Evolutionary conservation across 2,888 invertebrate species (phyloP).

Genomic region (Tetrapedia diversipes): DNA sequence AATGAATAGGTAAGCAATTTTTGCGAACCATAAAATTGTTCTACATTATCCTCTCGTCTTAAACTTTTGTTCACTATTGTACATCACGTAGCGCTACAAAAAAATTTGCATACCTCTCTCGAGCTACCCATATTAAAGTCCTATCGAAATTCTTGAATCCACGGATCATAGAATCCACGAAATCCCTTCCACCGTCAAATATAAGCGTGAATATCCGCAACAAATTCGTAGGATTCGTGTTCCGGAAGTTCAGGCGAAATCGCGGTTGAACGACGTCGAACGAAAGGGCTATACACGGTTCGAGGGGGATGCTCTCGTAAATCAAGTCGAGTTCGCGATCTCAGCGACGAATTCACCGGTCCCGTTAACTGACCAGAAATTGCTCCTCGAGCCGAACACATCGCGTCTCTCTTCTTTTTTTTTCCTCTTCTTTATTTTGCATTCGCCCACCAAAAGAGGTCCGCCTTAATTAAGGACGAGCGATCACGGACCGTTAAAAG

Average conservation of each 20-base stretch:
- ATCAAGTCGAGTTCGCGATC: constrained; percentile 58
- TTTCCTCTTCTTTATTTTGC: constrained; percentile 44
- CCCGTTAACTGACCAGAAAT: constrained; percentile 65
- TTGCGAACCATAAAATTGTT: too few species aligned
- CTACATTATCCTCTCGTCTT: too few species aligned
- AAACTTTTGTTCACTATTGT: too few species aligned
- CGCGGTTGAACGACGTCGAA: neutral
- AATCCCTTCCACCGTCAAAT: neutral
- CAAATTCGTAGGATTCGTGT: neutral
- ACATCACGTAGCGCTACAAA: too few species aligned
- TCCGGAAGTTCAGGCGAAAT: neutral
- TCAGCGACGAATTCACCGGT: constrained; percentile 58
- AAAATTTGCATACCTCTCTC: too few species aligned
- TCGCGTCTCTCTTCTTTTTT: too few species aligned
- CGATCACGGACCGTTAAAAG: constrained; percentile 35
- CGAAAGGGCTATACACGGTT: neutral
- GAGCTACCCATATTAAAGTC: too few species aligned
- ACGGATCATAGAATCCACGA: neutral
- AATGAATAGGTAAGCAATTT: too few species aligned
- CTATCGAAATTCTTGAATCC: neutral
- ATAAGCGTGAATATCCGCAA: neutral
- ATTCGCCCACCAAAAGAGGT: constrained; percentile 24
- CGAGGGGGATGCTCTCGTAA: constrained; percentile 48
- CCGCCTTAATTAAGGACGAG: constrained; percentile 64
- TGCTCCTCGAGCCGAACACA: constrained; percentile 38